Conservation (phyloP, 2,113 vertebrate genomes). For the Clarias magur region DNA sequence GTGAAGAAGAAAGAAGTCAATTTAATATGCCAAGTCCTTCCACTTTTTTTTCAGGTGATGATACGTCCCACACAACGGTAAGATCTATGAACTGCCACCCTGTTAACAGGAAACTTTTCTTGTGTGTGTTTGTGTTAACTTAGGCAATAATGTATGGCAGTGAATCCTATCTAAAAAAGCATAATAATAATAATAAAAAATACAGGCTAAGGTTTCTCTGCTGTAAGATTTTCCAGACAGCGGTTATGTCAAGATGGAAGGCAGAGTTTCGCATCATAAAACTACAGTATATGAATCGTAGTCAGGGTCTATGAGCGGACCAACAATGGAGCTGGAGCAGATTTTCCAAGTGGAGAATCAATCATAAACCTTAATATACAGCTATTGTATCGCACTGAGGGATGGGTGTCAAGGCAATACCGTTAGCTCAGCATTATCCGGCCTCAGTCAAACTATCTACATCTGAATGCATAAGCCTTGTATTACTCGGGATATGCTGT, state of each 20-base stretch:
- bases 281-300: slow-evolving; percentile 41
- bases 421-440: slow-evolving; percentile 15
- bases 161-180: background rate
- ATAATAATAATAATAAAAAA: background rate
- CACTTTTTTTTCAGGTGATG: background rate
- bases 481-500: slow-evolving; percentile 7
- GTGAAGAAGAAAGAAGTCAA: background rate
- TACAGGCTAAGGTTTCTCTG: background rate
- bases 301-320: slow-evolving; percentile 27
- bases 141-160: slow-evolving; percentile 7
- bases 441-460: slow-evolving; percentile 21
- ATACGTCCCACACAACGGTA: background rate
- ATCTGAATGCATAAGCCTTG: slow-evolving; percentile 1
- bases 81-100: slow-evolving; percentile 20
- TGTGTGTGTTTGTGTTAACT: slow-evolving; percentile 22
- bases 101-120: background rate
- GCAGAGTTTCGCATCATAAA: slow-evolving; percentile 40
- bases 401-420: slow-evolving; percentile 14
- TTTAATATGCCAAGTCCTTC: background rate
- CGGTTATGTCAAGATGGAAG: slow-evolving; percentile 27
- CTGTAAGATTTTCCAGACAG: slow-evolving; percentile 23
- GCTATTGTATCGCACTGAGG: slow-evolving; percentile 19
- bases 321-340: slow-evolving; percentile 20
- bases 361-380: slow-evolving; percentile 41
- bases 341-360: slow-evolving; percentile 41